Base-by-base conservation (phyloP, 2,888 invertebrate genomes). In the Hemaris fuciformis region DNA sequence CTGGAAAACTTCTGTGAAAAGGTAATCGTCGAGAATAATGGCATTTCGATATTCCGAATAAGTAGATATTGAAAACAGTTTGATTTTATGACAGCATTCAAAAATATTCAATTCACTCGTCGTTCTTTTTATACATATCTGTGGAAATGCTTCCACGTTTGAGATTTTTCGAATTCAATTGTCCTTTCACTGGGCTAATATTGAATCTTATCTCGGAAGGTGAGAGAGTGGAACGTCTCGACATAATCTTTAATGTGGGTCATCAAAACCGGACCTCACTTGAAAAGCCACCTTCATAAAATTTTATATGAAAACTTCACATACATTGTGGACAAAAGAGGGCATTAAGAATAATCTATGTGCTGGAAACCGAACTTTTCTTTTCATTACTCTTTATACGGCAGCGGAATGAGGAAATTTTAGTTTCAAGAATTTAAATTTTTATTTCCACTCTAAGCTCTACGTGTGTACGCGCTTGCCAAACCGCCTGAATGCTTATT, bases 241-340 rank as follows among this genome's bases (percentile, higher is more conserved):
- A 23, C 57, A 57, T 41, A 10, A 38, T 46, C 25, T 57, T 67
- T 73, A 76, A 77, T 70, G 62, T 64, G 66, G 69, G 65, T 70
- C 74, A 75, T 77, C 68, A 79, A 79, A 80, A 84, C 80, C 75
- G 77, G 77, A 82, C 75, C 75, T 74, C 73, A 75, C 75, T 79
- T 73, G 79, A 79, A 80, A 78, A 74, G 75, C 73, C 75, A 73
- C 74, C 75, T 73, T 72, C 77, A 83, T 88, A 86, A 88, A 85
- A 87, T 83, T 85, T 88, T 84, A 86, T 84, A 80, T 75, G 81
- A 80, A 82, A 84, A 81, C 77, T 85, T 82, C 81, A 77, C 83
- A 82, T 85, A 85, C 82, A 87, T 85, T 86, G 83, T 85, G 84
- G 83, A 84, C 84, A 85, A 86, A 84, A 74, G 82, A 79, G 84